These are phyloP conservation scores for Epicampocera succincta DNA, from an alignment of 2,888 invertebrate species.

Conservation along the genomic window DNA sequence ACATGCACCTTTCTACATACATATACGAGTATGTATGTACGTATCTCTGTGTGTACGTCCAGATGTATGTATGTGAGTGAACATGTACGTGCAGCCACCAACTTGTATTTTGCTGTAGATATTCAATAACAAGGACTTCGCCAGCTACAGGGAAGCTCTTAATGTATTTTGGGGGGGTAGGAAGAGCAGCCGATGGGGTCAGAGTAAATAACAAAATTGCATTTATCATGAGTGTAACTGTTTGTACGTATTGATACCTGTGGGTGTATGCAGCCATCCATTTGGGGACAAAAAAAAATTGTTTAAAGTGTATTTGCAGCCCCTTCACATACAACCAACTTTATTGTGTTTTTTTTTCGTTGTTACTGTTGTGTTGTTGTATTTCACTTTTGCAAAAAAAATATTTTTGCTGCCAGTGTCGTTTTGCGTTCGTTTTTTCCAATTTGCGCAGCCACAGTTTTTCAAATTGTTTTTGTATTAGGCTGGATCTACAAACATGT, in stretches of 20 bases:
- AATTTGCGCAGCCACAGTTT: constrained; percentile 44
- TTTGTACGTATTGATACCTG: background rate
- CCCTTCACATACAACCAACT: constrained; percentile 36
- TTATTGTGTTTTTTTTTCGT: constrained; percentile 7
- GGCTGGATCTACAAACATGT: background rate
- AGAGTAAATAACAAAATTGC: constrained; percentile 52
- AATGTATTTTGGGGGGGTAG: background rate
- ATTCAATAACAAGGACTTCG: constrained; percentile 40
- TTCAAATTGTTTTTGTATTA: constrained; percentile 11
- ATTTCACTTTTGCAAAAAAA: constrained; percentile 55
- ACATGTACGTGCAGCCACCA: constrained; percentile 3
- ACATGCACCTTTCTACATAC: background rate
- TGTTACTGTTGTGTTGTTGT: constrained; percentile 21
- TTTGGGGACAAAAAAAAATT: constrained; percentile 42
- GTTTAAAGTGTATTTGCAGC: constrained; percentile 57
- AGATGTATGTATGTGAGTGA: background rate
- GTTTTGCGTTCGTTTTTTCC: constrained; percentile 50
- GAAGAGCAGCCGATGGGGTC: background rate
- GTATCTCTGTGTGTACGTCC: background rate
- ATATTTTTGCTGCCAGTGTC: constrained; percentile 49
- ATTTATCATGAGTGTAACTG: constrained; percentile 31
- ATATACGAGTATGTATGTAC: background rate
- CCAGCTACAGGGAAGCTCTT: constrained; percentile 11
- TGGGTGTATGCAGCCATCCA: constrained; percentile 39
- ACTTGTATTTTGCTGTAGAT: constrained; percentile 47